Base-by-base conservation (phyloP, 2,797 vertebrate genomes). In the Delichon dasypus region DNA sequence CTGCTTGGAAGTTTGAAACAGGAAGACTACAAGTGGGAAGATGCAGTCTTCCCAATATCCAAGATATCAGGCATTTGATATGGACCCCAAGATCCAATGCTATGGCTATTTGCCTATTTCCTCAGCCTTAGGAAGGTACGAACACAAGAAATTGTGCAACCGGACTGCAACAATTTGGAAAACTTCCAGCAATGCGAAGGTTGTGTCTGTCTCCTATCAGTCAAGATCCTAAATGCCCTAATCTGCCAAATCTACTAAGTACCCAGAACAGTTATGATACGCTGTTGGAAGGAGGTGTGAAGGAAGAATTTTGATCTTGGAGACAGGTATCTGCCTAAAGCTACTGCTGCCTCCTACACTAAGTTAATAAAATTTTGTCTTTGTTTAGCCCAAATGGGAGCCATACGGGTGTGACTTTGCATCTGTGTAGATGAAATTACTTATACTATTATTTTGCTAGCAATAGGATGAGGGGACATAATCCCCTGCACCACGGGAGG, bases 11-110 rank as follows among this genome's bases (percentile, higher is more conserved):
- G 19, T 65, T 60, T 80, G 48, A 80, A 80, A 54, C 10, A 48
- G 40, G 30, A 62, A 32, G 25, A 53, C 23, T 38, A 4, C 19
- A 47, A 47, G 30, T 9, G 27, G 15, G 55, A 64, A 3, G 26
- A 86, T 8, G 10, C 38, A 53, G 26, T 72, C 36, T 89, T 61
- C 32, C 16, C 3, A 14, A 26, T 12, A 58, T 12, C 34, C 53
- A 11, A 74, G 27, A 0, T 19, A 48, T 1, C 4, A 74, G 44
- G 7, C 20, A 51, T 44, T n/a, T 0, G 1, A 12, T 4, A 34
- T 9, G 20, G 42, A 48, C 54, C 81, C 14, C 29, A 53, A 77
- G 62, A 73, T 18, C 27, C 62, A 65, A 19, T n/a, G 23, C 54
- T 71, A 4, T 10, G 12, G 18, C 32, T 23, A 7, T 53, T 34